phyloP scores from a whole-genome alignment of 1,140 invertebrate genomes.

The Pogonomyrmex barbatus region DNA sequence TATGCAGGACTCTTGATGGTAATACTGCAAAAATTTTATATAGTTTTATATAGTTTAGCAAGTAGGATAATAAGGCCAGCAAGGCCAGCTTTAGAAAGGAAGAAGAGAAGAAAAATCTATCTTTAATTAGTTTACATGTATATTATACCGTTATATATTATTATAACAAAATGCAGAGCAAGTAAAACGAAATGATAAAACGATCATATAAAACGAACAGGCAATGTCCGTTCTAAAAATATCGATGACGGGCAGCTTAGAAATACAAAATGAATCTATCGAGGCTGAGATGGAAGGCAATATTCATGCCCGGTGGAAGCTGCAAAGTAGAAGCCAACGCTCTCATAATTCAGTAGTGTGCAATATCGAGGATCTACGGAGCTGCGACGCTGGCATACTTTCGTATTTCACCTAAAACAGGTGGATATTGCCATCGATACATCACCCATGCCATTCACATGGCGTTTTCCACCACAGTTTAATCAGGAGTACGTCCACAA shows the following conservation, averaged over 20 bases:
- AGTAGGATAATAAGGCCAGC: no score
- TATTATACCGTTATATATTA: neutral
- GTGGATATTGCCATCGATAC: constrained; percentile 70
- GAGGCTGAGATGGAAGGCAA: constrained; percentile 34
- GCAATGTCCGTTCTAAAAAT: constrained; percentile 36
- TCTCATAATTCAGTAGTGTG: constrained; percentile 65
- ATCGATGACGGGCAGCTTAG: constrained; percentile 37
- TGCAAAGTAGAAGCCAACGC: constrained; percentile 47
- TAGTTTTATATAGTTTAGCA: no score
- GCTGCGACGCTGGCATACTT: constrained; percentile 52
- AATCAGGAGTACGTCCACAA: neutral
- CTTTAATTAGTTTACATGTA: neutral
- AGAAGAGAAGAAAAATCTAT: no score
- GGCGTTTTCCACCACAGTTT: neutral
- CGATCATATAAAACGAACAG: neutral
- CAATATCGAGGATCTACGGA: constrained; percentile 68
- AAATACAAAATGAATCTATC: constrained; percentile 42
- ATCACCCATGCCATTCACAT: constrained; percentile 51
- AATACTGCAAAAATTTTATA: no score
- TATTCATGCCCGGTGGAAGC: constrained; percentile 28
- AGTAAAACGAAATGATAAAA: constrained; percentile 4
- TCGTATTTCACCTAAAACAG: constrained; percentile 72
- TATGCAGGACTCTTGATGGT: no score
- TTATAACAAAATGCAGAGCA: neutral
- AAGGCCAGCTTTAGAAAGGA: no score